A percentile compares a stretch with the other conserved stretches of the same genome.
phyloP scores from a whole-genome alignment of 2,888 invertebrate genomes.

The Andrena dorsata region DNA sequence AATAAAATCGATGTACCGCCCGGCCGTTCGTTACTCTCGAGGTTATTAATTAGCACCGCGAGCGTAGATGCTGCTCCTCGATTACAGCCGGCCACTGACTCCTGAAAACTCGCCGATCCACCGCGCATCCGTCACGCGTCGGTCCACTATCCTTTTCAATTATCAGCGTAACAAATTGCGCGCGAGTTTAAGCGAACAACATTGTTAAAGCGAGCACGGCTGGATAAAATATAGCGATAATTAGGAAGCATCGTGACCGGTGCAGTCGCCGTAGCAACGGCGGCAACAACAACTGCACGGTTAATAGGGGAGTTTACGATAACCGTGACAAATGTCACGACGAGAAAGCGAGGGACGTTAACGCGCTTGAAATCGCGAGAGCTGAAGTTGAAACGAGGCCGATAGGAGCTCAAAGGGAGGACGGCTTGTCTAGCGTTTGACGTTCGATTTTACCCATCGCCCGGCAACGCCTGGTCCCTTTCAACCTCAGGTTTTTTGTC shows the following conservation, averaged over 20 bases:
- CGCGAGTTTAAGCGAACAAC: background rate
- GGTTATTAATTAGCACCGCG: constrained; percentile 26
- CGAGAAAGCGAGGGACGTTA: background rate
- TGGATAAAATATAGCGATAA: background rate
- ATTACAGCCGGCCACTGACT: background rate
- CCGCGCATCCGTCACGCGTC: background rate
- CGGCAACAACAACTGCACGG: background rate
- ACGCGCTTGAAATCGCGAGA: constrained; percentile 8
- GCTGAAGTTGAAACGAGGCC: background rate
- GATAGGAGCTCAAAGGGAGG: background rate
- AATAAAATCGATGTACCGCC: constrained; percentile 27
- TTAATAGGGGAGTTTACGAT: background rate
- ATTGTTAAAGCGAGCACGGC: background rate
- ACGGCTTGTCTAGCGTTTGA: background rate
- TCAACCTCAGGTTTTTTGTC: constrained; percentile 5
- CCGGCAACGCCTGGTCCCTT: background rate
- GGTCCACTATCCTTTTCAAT: constrained; percentile 7
- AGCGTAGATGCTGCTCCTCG: background rate
- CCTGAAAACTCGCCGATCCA: background rate
- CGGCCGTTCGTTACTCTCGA: constrained; percentile 17
- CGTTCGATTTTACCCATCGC: background rate
- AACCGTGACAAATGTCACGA: background rate
- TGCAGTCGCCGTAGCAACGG: background rate
- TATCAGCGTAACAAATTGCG: constrained; percentile 1
- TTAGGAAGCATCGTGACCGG: background rate